Conservation (phyloP, 2,113 vertebrate species). For the Vombatus ursinus region DNA sequence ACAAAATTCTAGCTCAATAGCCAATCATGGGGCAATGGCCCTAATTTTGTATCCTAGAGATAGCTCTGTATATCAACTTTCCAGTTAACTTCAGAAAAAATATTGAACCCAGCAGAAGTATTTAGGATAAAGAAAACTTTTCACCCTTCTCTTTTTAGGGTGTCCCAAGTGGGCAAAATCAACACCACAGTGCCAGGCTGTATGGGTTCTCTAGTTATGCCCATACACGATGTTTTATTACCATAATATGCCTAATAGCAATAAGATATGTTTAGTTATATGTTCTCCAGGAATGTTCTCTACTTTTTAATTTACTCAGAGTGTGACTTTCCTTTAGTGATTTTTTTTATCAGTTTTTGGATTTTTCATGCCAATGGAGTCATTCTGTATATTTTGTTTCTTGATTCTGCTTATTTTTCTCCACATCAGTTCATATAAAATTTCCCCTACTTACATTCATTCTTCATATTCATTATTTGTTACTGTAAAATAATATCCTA, state of each 20-base stretch:
- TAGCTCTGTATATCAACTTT: neutral
- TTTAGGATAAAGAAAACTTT: neutral
- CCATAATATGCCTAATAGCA: neutral
- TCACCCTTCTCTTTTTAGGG: neutral
- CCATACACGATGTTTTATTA: neutral
- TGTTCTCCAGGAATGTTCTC: neutral
- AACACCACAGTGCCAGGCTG: neutral
- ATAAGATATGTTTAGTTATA: neutral
- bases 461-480: neutral
- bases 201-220: neutral
- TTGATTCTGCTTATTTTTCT: neutral
- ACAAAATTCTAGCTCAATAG: neutral
- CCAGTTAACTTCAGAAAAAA: neutral
- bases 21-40: neutral
- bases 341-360: neutral
- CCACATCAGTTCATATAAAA: neutral
- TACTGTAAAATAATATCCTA: neutral
- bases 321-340: neutral
- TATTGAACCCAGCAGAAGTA: neutral
- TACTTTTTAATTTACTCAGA: neutral
- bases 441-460: neutral
- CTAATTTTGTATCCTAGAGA: neutral
- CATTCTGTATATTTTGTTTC: neutral
- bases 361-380: neutral
- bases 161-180: neutral